Evolutionary conservation across 2,113 vertebrate genomes (phyloP), one percentile per base, ranked within the genome.

Genomic region (Castor canadensis): DNA sequence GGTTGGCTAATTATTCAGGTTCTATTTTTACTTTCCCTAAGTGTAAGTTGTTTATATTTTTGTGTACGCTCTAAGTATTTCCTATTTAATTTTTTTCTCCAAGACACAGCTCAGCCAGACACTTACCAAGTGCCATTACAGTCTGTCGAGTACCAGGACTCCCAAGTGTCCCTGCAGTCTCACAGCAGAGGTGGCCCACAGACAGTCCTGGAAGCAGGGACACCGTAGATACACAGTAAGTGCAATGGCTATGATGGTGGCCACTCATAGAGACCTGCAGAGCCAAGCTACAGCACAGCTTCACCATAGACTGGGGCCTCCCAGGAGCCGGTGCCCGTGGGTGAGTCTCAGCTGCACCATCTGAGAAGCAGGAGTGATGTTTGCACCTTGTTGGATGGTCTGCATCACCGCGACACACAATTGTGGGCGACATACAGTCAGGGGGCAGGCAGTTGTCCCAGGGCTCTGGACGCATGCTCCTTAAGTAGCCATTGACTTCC

Each of bases 401-500:
- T 19, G 0, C 24, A 13, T n/a, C n/a, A n/a, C n/a, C n/a, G n/a
- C n/a, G n/a, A n/a, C n/a, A n/a, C n/a, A n/a, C n/a, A n/a, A n/a
- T n/a, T n/a, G n/a, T n/a, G n/a, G n/a, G n/a, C n/a, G n/a, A n/a
- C n/a, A n/a, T n/a, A n/a, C n/a, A n/a, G n/a, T n/a, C n/a, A n/a
- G n/a, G n/a, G n/a, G n/a, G n/a, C n/a, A n/a, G n/a, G n/a, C n/a
- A n/a, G n/a, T n/a, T n/a, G 2, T 10, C 11, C 26, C 20, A 71
- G 83, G 20, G 49, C 60, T 62, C 87, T 9, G 9, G 24, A 58
- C 16, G 3, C 32, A 15, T 10, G 84, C 52, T 32, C 84, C 19
- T 6, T 4, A 10, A 10, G 2, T 28, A 24, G 28, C n/a, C 4
- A 5, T 22, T n/a, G 17, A 45, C 3, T 9, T 28, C 45, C 15